Evolutionary conservation across 2,888 invertebrate genomes (phyloP), one percentile per base, ranked within the genome.

Genomic region (Xestia sexstrigata): DNA sequence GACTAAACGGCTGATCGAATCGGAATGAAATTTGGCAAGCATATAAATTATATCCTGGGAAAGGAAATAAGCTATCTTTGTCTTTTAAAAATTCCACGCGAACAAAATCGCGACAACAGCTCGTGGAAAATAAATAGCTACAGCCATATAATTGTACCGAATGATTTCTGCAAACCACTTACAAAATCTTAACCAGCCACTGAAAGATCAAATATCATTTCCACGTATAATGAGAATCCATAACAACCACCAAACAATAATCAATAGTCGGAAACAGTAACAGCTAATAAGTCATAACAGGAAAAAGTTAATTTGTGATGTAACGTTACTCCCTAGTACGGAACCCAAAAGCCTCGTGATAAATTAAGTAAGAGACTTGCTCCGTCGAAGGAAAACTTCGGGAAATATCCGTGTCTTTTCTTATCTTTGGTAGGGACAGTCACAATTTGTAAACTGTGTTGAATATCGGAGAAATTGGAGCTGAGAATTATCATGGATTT

Each of bases 201-300:
- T 63, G 6, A 55, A 69, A 58, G 6, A 65, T 58, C 58, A 63
- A 69, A 76, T 82, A 82, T 30, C 20, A 76, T 76, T 49, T 52
- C 35, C 45, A 65, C 65, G 35, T 47, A n/a, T 30, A 80, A 70
- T 65, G 77, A 82, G 47, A 55, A 77, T 26, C 47, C n/a, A 11
- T 9, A 72, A 83, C 23, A 74, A 60, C 60, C 63, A 55, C 60
- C 52, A 62, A 78, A 67, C 65, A 82, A 84, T 70, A 70, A 82
- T 82, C 75, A 66, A 70, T 81, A 69, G n/a, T 84, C 81, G 82
- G 82, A 84, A 74, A 76, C 81, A 84, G 69, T 72, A 62, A 23
- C 55, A 55, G 69, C 72, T 84, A 82, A 82, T 84, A 82, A 84
- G 84, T 80, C 69, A 84, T 84, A 81, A 82, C 81, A 82, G 82